A percentile compares a stretch with the other conserved stretches of the same genome.
These are phyloP conservation scores for Nebria salina DNA, from an alignment of 2,888 invertebrate genomes.

Conservation along the genomic window DNA sequence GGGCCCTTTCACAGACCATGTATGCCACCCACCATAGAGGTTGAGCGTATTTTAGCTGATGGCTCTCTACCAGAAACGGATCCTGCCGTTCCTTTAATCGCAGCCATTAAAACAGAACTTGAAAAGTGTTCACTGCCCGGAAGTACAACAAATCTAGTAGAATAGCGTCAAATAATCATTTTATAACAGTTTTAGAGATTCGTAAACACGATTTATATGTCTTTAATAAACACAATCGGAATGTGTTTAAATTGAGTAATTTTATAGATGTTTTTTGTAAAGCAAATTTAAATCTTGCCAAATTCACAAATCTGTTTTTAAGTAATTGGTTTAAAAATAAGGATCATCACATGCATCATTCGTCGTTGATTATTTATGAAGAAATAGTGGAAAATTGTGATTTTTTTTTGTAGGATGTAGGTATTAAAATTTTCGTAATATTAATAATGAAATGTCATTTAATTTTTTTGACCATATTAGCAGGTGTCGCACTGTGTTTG, in stretches of 20 bases:
- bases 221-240: no score
- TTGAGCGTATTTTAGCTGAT: constrained; percentile 67
- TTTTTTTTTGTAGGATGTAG: neutral
- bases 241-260: no score
- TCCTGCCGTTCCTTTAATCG: constrained; percentile 84
- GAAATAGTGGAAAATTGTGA: constrained; percentile 11
- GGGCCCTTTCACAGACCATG: constrained; percentile 70
- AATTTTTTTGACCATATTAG: constrained; percentile 33
- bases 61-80: constrained; percentile 71
- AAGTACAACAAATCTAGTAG: constrained; percentile 57
- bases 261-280: neutral
- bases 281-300: constrained; percentile 4
- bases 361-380: neutral
- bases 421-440: neutral
- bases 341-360: neutral
- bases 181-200: neutral
- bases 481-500: constrained; percentile 27
- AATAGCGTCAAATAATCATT: constrained; percentile 26
- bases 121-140: constrained; percentile 61
- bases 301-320: neutral
- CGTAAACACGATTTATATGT: neutral
- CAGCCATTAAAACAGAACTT: constrained; percentile 82
- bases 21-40: constrained; percentile 63
- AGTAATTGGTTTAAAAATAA: neutral
- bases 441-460: constrained; percentile 31